Evolutionary conservation across 2,888 invertebrate species (phyloP), one percentile per base, ranked within the genome.

Genomic region (Pachliopta kotzebuea): DNA sequence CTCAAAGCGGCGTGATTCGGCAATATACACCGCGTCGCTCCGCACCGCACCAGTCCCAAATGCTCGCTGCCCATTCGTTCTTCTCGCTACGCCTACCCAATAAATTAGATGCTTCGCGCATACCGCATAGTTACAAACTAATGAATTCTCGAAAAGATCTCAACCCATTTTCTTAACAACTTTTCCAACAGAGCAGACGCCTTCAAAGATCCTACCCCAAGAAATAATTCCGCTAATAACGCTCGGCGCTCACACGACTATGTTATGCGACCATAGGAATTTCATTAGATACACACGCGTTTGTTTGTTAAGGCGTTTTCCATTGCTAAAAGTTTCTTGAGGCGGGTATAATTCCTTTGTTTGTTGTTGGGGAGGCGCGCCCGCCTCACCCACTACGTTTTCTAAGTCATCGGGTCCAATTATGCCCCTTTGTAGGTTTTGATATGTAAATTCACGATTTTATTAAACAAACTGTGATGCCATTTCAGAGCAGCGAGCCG

Each of bases 281-380:
- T 91, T 91, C 91, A 91, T 91, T 91, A 91, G 89, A 91, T 90
- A 91, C 90, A 91, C 90, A 90, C 91, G 89, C 87, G 90, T 90
- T 82, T 91, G 91, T 91, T 91, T 91, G 91, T 88, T 91, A 91
- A 91, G 91, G 89, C 90, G 90, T 90, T 90, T 91, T 90, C 91
- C 90, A 91, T 90, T 91, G 91, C 90, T 90, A 91, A 91, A 91
- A 91, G 91, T 91, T 91, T 91, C 91, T 91, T 91, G 90, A 91
- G 90, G 91, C 91, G 91, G 91, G 90, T 88, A 90, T 91, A 91
- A 91, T 91, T 91, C 91, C 91, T 91, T 91, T 91, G 90, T 91
- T 91, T 91, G 88, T 89, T 87, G 83, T 83, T 74, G 78, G 85
- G 86, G 89, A 83, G 85, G 85, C 78, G 74, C 80, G 72, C 84